These are phyloP conservation scores for Parapristionchus giblindavisi DNA, from an alignment of 2,888 invertebrate genomes.

Conservation along the genomic window DNA sequence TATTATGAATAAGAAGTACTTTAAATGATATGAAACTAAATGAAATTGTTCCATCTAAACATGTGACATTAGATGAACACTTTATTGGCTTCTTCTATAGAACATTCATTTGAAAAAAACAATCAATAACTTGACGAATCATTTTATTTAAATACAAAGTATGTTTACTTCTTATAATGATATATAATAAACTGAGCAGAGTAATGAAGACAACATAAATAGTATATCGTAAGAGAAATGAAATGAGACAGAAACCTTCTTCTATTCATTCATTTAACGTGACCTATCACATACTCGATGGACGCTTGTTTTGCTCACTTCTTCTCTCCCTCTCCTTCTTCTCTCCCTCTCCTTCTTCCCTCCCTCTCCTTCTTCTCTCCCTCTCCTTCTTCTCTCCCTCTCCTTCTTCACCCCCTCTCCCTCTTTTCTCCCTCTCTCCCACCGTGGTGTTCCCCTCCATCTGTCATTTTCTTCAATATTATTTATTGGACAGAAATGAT, in stretches of 20 bases:
- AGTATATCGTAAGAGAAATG: background rate
- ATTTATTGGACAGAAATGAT: background rate
- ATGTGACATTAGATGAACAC: too few relatives aligned
- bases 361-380: background rate
- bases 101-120: too few relatives aligned
- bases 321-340: constrained; percentile 1
- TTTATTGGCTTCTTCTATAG: too few relatives aligned
- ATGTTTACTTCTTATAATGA: too few relatives aligned
- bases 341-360: background rate
- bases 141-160: too few relatives aligned
- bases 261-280: background rate
- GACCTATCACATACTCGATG: background rate
- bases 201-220: too few relatives aligned
- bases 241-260: too few relatives aligned
- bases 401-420: constrained; percentile 18
- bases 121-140: too few relatives aligned
- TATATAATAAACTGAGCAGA: too few relatives aligned
- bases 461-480: background rate
- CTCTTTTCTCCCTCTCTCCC: background rate
- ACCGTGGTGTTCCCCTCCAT: background rate
- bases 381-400: constrained; percentile 11
- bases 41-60: too few relatives aligned
- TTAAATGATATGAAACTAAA: too few relatives aligned
- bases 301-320: background rate
- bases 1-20: too few relatives aligned